Evolutionary conservation across 2,113 vertebrate genomes (phyloP).

Genomic region (Baryphthengus martii): DNA sequence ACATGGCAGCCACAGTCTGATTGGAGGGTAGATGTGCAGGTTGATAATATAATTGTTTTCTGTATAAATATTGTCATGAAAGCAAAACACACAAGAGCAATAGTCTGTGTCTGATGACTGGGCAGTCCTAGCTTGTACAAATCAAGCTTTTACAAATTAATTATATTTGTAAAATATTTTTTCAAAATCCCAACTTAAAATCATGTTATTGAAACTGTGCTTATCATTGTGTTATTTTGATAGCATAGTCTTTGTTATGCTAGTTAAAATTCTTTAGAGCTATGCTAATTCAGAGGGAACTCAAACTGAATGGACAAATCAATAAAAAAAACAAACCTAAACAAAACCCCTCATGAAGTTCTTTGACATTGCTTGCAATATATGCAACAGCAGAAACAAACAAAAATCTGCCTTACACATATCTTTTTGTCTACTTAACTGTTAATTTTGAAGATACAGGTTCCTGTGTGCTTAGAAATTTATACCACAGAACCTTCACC

Average conservation of each 20-base stretch:
- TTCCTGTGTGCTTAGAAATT: neutral
- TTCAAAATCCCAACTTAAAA: conserved; percentile 1
- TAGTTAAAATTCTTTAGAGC: neutral
- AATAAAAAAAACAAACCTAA: neutral
- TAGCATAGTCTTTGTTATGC: neutral
- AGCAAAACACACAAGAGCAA: neutral
- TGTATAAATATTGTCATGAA: conserved; percentile 10
- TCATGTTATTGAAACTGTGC: neutral
- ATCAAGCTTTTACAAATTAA: conserved; percentile 29
- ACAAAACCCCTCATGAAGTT: fast-evolving
- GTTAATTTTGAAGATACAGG: neutral
- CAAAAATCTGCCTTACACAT: neutral
- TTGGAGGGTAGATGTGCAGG: neutral
- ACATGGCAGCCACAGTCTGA: conserved; percentile 2
- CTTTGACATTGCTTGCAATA: neutral
- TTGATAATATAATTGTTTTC: conserved; percentile 35
- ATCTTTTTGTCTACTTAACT: neutral
- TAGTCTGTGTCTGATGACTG: neutral
- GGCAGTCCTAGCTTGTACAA: conserved; percentile 4
- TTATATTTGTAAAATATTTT: conserved; percentile 14
- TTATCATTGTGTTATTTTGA: neutral
- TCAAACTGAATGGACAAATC: neutral
- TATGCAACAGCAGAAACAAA: neutral
- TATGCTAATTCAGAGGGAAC: neutral
- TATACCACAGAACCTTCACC: neutral